Evolutionary conservation across 2,113 vertebrate genomes (phyloP).

Genomic region (Rhabdornis inornatus): DNA sequence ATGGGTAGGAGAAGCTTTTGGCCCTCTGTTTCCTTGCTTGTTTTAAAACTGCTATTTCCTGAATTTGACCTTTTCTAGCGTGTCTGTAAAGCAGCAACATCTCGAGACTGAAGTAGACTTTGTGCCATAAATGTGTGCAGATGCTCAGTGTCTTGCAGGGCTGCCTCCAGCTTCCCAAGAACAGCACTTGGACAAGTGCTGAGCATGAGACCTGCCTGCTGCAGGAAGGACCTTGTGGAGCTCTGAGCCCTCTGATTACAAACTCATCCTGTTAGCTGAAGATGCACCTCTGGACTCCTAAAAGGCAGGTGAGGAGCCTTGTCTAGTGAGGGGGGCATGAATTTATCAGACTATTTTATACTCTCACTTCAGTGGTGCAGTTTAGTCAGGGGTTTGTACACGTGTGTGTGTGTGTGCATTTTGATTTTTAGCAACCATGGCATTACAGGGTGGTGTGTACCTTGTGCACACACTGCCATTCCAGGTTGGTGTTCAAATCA

Average conservation of each 20-base stretch:
- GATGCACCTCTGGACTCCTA: background rate
- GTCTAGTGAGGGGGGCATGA: background rate
- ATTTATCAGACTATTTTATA: background rate
- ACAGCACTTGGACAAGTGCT: background rate
- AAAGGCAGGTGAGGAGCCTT: background rate
- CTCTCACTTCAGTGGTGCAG: background rate
- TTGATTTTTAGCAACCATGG: background rate
- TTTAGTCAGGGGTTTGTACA: background rate
- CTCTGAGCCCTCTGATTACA: background rate
- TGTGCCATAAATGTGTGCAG: background rate
- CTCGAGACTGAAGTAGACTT: background rate
- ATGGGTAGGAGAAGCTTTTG: background rate
- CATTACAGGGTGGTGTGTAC: background rate
- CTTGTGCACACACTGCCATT: background rate
- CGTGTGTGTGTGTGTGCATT: background rate
- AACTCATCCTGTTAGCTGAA: background rate
- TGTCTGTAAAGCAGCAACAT: background rate
- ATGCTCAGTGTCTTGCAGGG: slow-evolving; percentile 1
- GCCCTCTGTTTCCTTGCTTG: background rate
- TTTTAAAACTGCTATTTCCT: background rate
- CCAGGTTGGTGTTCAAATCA: background rate
- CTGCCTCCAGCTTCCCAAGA: background rate
- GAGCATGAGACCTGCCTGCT: background rate
- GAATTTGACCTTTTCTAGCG: background rate
- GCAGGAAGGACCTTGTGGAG: background rate